Conservation (phyloP, 2,113 vertebrate species). For the Chloroceryle aenea region DNA sequence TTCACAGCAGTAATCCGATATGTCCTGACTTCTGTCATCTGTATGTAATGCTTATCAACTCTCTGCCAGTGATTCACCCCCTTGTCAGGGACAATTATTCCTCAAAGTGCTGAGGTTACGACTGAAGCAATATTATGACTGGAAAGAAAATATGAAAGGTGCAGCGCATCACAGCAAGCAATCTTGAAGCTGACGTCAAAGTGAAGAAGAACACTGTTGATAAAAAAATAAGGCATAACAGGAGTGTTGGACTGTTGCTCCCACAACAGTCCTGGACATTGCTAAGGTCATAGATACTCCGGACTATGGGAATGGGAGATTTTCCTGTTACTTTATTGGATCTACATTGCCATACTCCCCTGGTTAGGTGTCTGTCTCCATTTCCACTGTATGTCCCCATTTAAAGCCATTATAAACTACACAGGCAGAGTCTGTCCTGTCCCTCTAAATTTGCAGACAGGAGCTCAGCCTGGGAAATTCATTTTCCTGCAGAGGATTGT, state of each 20-base stretch:
- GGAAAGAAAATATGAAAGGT: constrained; percentile 77
- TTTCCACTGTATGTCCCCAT: background rate
- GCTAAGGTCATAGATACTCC: background rate
- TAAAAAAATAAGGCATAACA: background rate
- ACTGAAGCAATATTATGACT: constrained; percentile 83
- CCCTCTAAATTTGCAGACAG: background rate
- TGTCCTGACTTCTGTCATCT: constrained; percentile 99
- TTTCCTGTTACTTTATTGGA: background rate
- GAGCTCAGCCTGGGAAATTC: background rate
- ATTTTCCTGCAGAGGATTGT: background rate
- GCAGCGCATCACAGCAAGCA: constrained; percentile 67
- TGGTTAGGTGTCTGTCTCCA: background rate
- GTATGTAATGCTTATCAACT: constrained; percentile 98
- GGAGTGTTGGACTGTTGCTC: background rate
- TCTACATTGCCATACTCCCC: background rate
- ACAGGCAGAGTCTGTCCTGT: background rate
- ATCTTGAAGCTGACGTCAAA: constrained; percentile 74
- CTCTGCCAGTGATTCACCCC: constrained; percentile 93
- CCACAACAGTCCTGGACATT: background rate
- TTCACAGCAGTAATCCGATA: constrained; percentile 98
- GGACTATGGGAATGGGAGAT: background rate
- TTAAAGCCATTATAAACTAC: background rate
- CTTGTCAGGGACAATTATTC: constrained; percentile 98
- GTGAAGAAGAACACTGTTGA: constrained; percentile 43
- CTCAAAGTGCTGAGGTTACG: constrained; percentile 87